phyloP scores from a whole-genome alignment of 2,113 vertebrate genomes.

The Pampusana beccarii region DNA sequence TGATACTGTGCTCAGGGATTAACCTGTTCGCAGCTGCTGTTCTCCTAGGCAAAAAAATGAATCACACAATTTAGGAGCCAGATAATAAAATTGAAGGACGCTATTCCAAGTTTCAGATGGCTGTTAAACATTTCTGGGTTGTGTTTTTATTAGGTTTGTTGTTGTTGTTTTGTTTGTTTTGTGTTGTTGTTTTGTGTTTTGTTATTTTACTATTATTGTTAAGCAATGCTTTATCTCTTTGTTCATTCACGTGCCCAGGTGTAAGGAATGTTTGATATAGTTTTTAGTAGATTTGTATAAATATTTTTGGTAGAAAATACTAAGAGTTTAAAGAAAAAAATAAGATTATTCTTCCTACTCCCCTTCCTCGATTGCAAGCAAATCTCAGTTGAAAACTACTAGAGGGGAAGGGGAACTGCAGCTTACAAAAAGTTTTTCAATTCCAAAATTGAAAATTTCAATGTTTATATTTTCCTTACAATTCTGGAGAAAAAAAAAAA shows the following conservation, averaged over 20 bases:
- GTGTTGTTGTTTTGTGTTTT: background rate
- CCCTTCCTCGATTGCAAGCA: background rate
- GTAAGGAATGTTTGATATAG: background rate
- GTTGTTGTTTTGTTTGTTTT: no score
- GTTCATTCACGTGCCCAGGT: background rate
- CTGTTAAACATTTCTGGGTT: background rate
- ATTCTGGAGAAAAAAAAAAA: background rate
- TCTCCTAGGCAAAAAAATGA: background rate
- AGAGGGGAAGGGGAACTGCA: background rate
- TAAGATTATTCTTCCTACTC: background rate
- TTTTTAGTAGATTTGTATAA: background rate
- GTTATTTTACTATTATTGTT: background rate
- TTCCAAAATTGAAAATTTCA: background rate
- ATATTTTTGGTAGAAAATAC: background rate
- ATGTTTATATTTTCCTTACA: background rate
- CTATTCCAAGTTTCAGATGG: background rate
- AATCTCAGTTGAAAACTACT: background rate
- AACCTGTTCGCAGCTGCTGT: background rate
- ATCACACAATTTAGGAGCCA: fast-evolving
- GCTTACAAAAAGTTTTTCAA: background rate
- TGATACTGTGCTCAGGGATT: background rate
- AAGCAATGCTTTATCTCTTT: background rate
- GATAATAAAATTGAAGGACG: background rate
- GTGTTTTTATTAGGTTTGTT: no score
- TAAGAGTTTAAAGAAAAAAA: background rate